Conservation (phyloP, 1,140 invertebrate species). For the Colletes latitarsis region DNA sequence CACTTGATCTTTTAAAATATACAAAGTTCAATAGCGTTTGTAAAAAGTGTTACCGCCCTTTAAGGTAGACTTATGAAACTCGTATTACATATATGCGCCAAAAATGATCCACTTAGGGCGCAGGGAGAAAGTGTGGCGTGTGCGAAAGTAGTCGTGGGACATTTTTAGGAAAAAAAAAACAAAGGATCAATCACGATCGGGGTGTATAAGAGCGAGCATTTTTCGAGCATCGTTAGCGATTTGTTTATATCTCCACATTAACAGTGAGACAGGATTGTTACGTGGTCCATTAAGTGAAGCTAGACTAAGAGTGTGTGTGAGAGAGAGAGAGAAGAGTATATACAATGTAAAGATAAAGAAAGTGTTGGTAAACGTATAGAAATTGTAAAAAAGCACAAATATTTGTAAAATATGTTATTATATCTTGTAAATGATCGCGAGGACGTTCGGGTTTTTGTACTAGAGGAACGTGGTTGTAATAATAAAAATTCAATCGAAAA, state of each 20-base stretch:
- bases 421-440: slow-evolving; percentile 44
- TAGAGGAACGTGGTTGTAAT: slow-evolving; percentile 49
- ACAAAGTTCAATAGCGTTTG: not conserved
- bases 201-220: not conserved
- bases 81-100: not conserved
- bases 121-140: not conserved
- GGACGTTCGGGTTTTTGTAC: slow-evolving; percentile 55
- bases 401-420: slow-evolving; percentile 47
- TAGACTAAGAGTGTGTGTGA: not conserved
- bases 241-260: slow-evolving; percentile 13
- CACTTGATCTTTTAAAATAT: not conserved
- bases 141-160: slow-evolving; percentile 11
- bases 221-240: not conserved
- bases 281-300: slow-evolving; percentile 13
- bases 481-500: slow-evolving; percentile 53
- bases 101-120: not conserved
- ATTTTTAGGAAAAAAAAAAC: slow-evolving; percentile 18
- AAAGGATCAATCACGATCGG: not conserved
- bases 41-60: too few relatives aligned
- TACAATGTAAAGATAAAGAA: not conserved
- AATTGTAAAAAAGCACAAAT: slow-evolving; percentile 3
- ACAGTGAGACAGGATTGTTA: slow-evolving; percentile 7
- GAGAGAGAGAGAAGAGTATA: not conserved
- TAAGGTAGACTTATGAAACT: not conserved
- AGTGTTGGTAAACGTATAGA: slow-evolving; percentile 26